These are phyloP conservation scores for Timema podura DNA, from an alignment of 2,888 invertebrate genomes.

Conservation along the genomic window DNA sequence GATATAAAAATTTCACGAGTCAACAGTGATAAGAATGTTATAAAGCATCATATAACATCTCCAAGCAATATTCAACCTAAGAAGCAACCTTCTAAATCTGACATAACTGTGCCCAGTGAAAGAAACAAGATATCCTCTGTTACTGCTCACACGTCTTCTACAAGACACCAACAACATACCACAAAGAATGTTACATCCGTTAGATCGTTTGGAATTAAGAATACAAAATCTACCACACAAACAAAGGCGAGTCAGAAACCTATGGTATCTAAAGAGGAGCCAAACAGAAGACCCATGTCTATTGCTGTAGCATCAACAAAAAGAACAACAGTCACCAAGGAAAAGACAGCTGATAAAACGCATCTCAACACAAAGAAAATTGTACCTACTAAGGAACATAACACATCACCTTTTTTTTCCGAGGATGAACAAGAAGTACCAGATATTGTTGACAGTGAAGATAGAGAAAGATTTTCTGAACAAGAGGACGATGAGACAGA, in stretches of 20 bases:
- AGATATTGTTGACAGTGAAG: conserved; percentile 30
- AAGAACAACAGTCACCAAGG: neutral
- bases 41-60: conserved; percentile 13
- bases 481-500: conserved; percentile 24
- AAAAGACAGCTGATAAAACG: neutral
- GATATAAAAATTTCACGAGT: conserved; percentile 20
- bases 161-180: conserved; percentile 8
- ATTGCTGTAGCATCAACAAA: neutral
- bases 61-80: conserved; percentile 13
- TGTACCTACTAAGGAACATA: neutral
- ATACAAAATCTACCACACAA: conserved; percentile 11
- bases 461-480: conserved; percentile 13
- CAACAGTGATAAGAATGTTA: conserved; percentile 19
- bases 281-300: conserved; percentile 1
- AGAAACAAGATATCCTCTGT: conserved; percentile 23
- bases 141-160: conserved; percentile 11
- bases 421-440: conserved; percentile 33
- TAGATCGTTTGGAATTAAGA: neutral
- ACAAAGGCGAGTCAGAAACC: conserved; percentile 2
- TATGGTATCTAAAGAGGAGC: neutral
- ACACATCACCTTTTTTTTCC: neutral
- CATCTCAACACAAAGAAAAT: neutral
- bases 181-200: neutral
- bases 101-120: conserved; percentile 26
- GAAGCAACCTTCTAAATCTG: conserved; percentile 22